Base-by-base conservation (phyloP, 2,888 invertebrate species). In the Polyploca ridens region DNA sequence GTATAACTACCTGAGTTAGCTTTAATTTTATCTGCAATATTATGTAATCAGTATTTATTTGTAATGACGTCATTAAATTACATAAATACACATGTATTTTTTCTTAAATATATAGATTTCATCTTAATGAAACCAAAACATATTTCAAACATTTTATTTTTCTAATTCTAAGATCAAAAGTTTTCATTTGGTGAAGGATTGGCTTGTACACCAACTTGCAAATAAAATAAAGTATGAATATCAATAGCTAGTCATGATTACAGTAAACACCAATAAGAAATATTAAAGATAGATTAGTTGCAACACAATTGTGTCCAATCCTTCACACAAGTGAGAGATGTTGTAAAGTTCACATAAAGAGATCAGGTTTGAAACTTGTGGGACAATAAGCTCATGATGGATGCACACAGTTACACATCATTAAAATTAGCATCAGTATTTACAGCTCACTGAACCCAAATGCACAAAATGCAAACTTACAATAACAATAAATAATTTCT, bases 291-390 rank as follows among this genome's bases (percentile, higher is more conserved):
- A 70, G 64, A 64, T 16, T 69, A 61, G 71, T 66, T 64, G 60
- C 64, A 66, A 67, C 69, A 54, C 10, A 10, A 69, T 84, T 80
- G 84, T 76, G 73, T 69, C 84, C 87, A 92, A 92, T 88, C 85
- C 86, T 88, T 81, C 87, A 85, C 82, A 76, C 72, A 83, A 81
- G 67, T 78, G 72, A 88, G 78, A 73, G 76, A 81, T 84, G 89
- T 87, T 91, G 88, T 90, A 89, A 88, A 90, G 85, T 91, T 90
- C 78, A 91, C 90, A 89, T 84, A 90, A 82, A 91, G 93, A 93
- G 93, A 92, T 91, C 89, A 89, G 87, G 77, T 89, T 86, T 81
- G 76, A 87, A 88, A 88, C 77, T 83, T 71, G 72, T 79, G 83
- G 83, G 87, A 85, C 82, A 84, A 82, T 87, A 90, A 90, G 90